These are phyloP conservation scores for Tethea ocularis DNA, from an alignment of 2,888 invertebrate species.

Conservation along the genomic window DNA sequence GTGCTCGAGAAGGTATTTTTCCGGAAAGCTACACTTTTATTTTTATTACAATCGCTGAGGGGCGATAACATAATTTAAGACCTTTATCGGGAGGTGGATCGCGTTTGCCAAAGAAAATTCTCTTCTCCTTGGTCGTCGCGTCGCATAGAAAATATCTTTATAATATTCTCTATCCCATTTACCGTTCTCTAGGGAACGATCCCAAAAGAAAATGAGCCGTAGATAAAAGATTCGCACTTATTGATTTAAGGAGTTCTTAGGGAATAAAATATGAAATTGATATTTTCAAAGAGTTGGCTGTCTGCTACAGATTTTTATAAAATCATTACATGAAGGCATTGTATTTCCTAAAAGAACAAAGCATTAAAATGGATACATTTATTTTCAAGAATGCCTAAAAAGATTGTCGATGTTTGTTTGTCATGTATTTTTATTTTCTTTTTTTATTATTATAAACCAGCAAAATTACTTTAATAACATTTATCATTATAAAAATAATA, in stretches of 20 bases:
- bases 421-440: background rate
- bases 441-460: background rate
- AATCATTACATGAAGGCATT: background rate
- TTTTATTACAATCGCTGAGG: slow-evolving; percentile 51
- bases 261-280: slow-evolving; percentile 27
- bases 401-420: background rate
- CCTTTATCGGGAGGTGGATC: slow-evolving; percentile 57
- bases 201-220: slow-evolving; percentile 59
- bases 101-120: slow-evolving; percentile 44
- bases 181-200: slow-evolving; percentile 59
- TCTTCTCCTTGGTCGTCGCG: slow-evolving; percentile 33
- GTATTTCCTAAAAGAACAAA: background rate
- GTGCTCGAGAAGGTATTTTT: slow-evolving; percentile 33
- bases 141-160: slow-evolving; percentile 51
- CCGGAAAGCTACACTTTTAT: slow-evolving; percentile 43
- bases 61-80: slow-evolving; percentile 64
- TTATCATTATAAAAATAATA: background rate
- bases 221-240: slow-evolving; percentile 52
- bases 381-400: background rate
- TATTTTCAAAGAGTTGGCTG: slow-evolving; percentile 2
- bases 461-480: background rate
- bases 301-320: slow-evolving; percentile 1
- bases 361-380: background rate
- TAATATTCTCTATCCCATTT: slow-evolving; percentile 52
- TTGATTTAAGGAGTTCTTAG: slow-evolving; percentile 40